Base-by-base conservation (phyloP, 2,888 invertebrate species). In the Podotricha telesiphe region DNA sequence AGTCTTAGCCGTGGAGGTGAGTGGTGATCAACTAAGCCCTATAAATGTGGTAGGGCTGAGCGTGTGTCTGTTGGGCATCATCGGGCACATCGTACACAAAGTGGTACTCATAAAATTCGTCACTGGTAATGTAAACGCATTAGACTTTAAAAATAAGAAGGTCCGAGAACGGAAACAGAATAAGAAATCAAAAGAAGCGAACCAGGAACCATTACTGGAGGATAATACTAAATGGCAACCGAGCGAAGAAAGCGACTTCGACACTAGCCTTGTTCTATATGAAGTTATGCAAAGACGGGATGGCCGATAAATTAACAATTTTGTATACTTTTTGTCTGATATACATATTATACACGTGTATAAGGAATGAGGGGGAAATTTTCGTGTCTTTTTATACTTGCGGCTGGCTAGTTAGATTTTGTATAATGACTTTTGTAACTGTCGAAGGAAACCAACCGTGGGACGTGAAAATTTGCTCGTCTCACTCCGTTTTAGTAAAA, bases 11-110 rank as follows among this genome's bases (percentile, higher is more conserved):
- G 97, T 98, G 64, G 94, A 96, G 80, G 95, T 96, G 78, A 97
- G 97, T 80, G 97, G 97, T 10, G 99, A 99, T 84, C 94, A 95
- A 80, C 94, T 99, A 82, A 97, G 96, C 70, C 82, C 93, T 3
- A 89, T 98, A 65, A 99, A 99, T 91, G 94, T 96, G 34, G 87
- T 96, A 7, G 99, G 99, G 0, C 91, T 99, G 71, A 87, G 96
- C 10, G 92, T 99, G 66, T 99, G 99, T 82, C 92, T 99, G 73
- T 93, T 96, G 58, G 99, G 99, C 65, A 99, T 99, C 76, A 94
- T 94, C 13, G 94, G 96, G 62, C 99, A 99, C 86, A 95, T 98
- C 42, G 86, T 96, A 66, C 96, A 97, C 84, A 97, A 97, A 87
- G 91, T 93, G 20, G 72, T 86, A 19, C 76, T 88, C 48, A 91